Evolutionary conservation across 1,140 invertebrate genomes (phyloP).

Genomic region (Ctenoplectra terminalis): DNA sequence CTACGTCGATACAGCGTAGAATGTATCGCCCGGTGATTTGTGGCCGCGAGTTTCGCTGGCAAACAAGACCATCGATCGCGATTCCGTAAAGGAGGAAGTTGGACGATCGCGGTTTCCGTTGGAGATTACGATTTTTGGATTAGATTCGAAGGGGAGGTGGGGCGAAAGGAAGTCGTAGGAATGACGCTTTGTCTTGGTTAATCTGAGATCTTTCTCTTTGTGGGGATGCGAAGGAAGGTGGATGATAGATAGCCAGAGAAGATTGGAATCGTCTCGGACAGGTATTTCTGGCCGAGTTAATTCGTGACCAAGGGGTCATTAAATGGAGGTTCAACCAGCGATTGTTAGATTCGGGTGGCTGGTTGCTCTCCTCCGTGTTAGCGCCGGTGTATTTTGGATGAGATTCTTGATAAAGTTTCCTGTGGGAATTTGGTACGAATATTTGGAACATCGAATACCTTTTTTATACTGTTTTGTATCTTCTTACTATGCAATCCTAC

Average conservation of each 20-base stretch:
- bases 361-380: background rate
- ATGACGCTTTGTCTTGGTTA: background rate
- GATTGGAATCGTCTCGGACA: constrained; percentile 38
- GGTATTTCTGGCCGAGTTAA: constrained; percentile 34
- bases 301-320: constrained; percentile 4
- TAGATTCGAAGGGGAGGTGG: background rate
- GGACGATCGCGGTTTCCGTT: background rate
- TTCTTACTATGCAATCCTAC: too few species aligned
- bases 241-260: background rate
- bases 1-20: too few species aligned
- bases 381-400: background rate
- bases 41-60: background rate
- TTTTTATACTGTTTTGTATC: too few species aligned
- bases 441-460: too few species aligned
- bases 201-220: background rate
- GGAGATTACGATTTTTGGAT: background rate
- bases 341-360: constrained; percentile 2
- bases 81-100: background rate
- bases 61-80: constrained; percentile 19
- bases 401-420: background rate
- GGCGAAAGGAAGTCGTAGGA: background rate
- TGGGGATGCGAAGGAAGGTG: background rate
- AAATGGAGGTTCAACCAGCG: constrained; percentile 1
- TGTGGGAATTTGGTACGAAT: too few species aligned
- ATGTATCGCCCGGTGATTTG: background rate